Conservation (phyloP, 2,113 vertebrate species). For the Barnardius zonarius region DNA sequence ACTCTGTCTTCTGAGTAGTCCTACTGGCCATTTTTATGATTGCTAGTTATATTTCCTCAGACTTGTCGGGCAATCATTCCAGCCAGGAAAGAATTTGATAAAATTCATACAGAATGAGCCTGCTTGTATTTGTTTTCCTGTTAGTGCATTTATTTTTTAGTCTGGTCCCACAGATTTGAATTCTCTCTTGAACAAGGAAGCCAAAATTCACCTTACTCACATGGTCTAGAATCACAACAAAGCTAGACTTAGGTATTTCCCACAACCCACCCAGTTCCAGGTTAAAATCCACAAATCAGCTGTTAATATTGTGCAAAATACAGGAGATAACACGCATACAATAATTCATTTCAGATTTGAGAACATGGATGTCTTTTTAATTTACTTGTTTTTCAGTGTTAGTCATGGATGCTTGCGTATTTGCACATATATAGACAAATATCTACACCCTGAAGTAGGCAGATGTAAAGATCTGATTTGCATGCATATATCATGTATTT, state of each 20-base stretch:
- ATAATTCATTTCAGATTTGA: neutral
- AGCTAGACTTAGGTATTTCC: neutral
- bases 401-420: slow-evolving; percentile 9
- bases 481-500: slow-evolving; percentile 42
- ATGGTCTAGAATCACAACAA: neutral
- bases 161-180: neutral
- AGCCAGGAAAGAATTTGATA: neutral
- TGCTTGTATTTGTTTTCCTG: neutral
- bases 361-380: neutral
- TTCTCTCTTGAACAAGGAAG: neutral
- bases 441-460: slow-evolving; percentile 37
- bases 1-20: neutral
- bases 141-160: neutral
- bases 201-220: neutral
- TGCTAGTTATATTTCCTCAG: neutral
- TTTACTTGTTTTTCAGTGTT: slow-evolving; percentile 1
- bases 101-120: neutral
- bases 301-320: neutral
- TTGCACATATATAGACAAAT: slow-evolving; percentile 34
- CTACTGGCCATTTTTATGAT: neutral
- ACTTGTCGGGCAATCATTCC: neutral
- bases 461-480: slow-evolving; percentile 59
- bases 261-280: neutral
- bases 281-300: neutral
- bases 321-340: neutral